These are phyloP conservation scores for Enteromius mattozi DNA, from an alignment of 2,797 vertebrate genomes.

Conservation along the genomic window DNA sequence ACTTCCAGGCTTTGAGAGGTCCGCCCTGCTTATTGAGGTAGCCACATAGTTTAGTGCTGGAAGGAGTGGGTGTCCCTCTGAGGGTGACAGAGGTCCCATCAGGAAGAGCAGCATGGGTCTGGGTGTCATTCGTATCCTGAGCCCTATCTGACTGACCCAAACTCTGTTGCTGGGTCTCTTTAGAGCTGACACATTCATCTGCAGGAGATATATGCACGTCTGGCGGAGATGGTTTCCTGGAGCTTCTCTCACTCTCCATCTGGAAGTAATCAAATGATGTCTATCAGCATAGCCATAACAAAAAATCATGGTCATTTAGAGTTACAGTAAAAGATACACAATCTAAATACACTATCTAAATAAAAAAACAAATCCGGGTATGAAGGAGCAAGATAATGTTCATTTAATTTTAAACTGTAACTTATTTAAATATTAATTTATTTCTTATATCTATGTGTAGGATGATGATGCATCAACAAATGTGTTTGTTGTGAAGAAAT, in stretches of 20 bases:
- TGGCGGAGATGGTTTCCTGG: conserved; percentile 55
- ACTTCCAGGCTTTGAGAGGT: conserved; percentile 90
- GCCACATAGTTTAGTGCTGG: conserved; percentile 84
- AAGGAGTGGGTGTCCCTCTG: background rate
- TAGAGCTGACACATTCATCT: conserved; percentile 42
- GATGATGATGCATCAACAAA: background rate
- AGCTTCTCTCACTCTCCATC: conserved; percentile 72
- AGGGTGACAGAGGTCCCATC: conserved; percentile 33
- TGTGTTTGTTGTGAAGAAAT: background rate
- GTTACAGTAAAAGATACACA: background rate
- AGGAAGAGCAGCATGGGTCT: background rate
- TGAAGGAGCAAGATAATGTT: background rate
- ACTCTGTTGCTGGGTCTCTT: conserved; percentile 37
- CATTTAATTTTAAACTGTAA: background rate
- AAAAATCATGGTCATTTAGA: background rate
- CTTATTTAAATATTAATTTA: background rate
- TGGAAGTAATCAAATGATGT: background rate
- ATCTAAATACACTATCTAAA: background rate
- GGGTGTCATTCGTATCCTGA: background rate
- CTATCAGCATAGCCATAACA: background rate
- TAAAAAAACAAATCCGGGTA: background rate
- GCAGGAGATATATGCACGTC: conserved; percentile 3
- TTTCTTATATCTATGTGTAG: background rate
- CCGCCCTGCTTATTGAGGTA: conserved; percentile 91
- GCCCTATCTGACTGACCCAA: conserved; percentile 39